Base-by-base conservation (phyloP, 2,113 vertebrate genomes). In the Macrotis lagotis region DNA sequence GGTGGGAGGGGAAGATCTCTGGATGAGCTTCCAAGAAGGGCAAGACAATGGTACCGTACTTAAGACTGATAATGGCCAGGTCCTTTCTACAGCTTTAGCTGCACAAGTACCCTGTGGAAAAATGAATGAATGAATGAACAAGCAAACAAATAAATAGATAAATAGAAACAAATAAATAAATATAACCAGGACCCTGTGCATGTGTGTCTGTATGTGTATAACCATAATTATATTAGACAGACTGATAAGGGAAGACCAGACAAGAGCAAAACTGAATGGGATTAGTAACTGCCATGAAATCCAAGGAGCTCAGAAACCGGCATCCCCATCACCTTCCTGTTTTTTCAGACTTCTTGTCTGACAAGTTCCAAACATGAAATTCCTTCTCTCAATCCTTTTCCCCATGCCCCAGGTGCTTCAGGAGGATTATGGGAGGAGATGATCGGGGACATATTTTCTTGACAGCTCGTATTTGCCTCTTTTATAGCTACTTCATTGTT, bases 61-160 rank as follows among this genome's bases (percentile, higher is more conserved):
- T 99, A 59, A 93, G 96, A 90, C 98, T 96, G 92, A 99, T 99
- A 98, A 99, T 99, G 14, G 96, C 94, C 95, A 99, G 94, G 96
- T 99, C 99, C 97, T 99, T 44, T 99, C 98, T 94, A 99, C 99
- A 0, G 99, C 99, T 97, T 99, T 99, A 0, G 98, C n/a, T n/a
- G n/a, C n/a, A n/a, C n/a, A n/a, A n/a, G n/a, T n/a, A n/a, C n/a
- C n/a, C n/a, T n/a, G n/a, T n/a, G n/a, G n/a, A n/a, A n/a, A n/a
- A n/a, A n/a, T n/a, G n/a, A n/a, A n/a, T n/a, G n/a, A n/a, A n/a
- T n/a, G n/a, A n/a, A n/a, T n/a, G n/a, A n/a, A n/a, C n/a, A n/a
- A n/a, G n/a, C n/a, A n/a, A n/a, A n/a, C n/a, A n/a, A n/a, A n/a
- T n/a, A n/a, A n/a, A n/a, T n/a, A n/a, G n/a, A n/a, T n/a, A n/a